These are phyloP conservation scores for Ganaspis brasiliensis DNA, from an alignment of 2,888 invertebrate genomes.

Conservation along the genomic window DNA sequence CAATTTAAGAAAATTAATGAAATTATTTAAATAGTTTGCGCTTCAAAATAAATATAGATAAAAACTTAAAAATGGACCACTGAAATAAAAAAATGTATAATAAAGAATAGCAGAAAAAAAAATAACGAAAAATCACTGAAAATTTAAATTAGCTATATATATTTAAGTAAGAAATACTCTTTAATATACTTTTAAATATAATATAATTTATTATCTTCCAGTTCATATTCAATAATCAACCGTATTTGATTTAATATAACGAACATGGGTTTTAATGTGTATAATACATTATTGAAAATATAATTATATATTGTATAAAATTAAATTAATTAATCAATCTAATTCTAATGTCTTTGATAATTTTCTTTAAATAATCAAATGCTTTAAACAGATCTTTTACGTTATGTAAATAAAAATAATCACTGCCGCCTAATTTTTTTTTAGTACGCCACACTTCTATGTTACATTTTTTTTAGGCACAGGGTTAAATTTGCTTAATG, in stretches of 20 bases:
- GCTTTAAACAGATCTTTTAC: background rate
- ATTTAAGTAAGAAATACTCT: too few relatives aligned
- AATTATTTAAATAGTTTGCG: too few relatives aligned
- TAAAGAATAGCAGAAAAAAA: too few relatives aligned
- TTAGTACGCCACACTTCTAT: background rate
- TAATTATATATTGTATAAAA: constrained; percentile 6
- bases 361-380: background rate
- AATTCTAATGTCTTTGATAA: constrained; percentile 4
- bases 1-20: too few relatives aligned
- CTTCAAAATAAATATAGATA: too few relatives aligned
- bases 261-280: background rate
- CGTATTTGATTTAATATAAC: background rate
- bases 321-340: constrained; percentile 20
- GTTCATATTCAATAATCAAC: constrained; percentile 15
- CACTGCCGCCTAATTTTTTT: background rate
- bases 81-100: too few relatives aligned
- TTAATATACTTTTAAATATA: constrained; percentile 19
- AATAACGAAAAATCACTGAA: background rate
- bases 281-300: constrained; percentile 19
- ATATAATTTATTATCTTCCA: constrained; percentile 30
- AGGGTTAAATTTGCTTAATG: constrained; percentile 45
- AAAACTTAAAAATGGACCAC: too few relatives aligned
- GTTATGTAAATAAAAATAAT: background rate
- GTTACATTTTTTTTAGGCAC: constrained; percentile 19
- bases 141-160: too few relatives aligned